phyloP scores from a whole-genome alignment of 2,797 vertebrate genomes.

The Pristis pectinata region DNA sequence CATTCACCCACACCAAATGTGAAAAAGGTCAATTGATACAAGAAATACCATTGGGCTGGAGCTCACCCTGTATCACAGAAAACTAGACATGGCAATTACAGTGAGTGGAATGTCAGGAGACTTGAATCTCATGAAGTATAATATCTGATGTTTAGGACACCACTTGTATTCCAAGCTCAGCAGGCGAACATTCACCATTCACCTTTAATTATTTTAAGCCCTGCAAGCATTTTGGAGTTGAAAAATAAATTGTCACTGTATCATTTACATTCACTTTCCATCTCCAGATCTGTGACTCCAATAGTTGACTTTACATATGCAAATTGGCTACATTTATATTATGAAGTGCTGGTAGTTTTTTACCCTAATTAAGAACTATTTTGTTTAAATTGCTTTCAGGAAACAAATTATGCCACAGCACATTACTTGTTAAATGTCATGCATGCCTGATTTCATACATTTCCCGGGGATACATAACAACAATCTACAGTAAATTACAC shows the following conservation, averaged over 20 bases:
- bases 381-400: conserved; percentile 28
- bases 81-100: not conserved
- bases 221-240: not conserved
- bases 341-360: conserved; percentile 29
- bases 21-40: not conserved
- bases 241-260: no score
- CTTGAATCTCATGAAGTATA: not conserved
- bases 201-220: not conserved
- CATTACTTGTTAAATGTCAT: conserved; percentile 27
- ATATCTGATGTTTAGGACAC: not conserved
- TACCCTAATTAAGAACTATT: conserved; percentile 34
- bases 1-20: not conserved
- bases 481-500: conserved; percentile 27
- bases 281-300: not conserved
- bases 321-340: not conserved
- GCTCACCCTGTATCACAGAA: not conserved
- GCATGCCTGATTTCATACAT: conserved; percentile 30
- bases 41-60: not conserved
- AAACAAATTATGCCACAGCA: conserved; percentile 23
- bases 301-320: not conserved
- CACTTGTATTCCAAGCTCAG: not conserved
- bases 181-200: not conserved
- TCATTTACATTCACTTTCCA: not conserved
- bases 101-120: not conserved
- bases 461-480: conserved; percentile 15